These are phyloP conservation scores for Nycticryphes semicollaris DNA, from an alignment of 2,113 vertebrate species.

Conservation along the genomic window DNA sequence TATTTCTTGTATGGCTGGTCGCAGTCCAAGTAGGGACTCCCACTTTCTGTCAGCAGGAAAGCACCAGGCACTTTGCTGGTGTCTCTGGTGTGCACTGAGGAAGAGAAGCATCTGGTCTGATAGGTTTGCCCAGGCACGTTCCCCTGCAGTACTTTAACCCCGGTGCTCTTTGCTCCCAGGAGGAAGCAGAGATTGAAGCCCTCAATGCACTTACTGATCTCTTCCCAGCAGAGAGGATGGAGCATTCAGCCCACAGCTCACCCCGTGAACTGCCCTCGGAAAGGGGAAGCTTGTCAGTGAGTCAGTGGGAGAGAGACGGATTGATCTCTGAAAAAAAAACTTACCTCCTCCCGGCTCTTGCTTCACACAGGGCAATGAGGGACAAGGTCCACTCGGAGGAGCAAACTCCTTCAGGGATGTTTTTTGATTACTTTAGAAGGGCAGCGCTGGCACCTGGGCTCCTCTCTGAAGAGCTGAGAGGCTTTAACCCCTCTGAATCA, in stretches of 20 bases:
- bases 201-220: not conserved
- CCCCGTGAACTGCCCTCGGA: not conserved
- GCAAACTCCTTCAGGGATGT: not conserved
- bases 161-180: not conserved
- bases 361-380: not conserved
- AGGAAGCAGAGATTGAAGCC: not conserved
- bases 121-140: not conserved
- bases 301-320: conserved; percentile 14
- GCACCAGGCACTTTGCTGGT: not conserved
- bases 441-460: not conserved
- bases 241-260: not conserved
- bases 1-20: not conserved
- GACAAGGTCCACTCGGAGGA: not conserved
- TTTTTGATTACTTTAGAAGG: rapidly evolving
- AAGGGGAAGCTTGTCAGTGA: conserved; percentile 56
- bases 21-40: not conserved
- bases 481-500: not conserved
- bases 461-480: not conserved
- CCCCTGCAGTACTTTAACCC: not conserved
- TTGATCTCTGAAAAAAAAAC: not conserved
- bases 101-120: not conserved
- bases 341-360: not conserved
- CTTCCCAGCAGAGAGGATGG: not conserved
- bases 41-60: not conserved
- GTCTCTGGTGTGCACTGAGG: rapidly evolving